Evolutionary conservation across 2,888 invertebrate genomes (phyloP).

Genomic region (Lepidonotus clava): DNA sequence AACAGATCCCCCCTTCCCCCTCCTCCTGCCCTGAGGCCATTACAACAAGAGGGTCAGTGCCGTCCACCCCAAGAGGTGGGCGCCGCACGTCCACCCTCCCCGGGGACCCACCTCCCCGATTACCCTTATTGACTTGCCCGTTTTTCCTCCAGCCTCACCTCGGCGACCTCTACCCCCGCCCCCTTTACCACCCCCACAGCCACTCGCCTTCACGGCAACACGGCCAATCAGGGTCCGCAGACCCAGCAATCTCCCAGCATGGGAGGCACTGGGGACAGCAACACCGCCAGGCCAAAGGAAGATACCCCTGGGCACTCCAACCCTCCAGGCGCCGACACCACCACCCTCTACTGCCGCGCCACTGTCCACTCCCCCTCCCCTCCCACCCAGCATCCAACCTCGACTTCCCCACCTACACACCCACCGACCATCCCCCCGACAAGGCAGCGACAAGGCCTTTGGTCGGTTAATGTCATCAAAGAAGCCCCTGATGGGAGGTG

Average conservation of each 20-base stretch:
- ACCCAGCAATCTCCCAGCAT: neutral
- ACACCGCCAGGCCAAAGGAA: neutral
- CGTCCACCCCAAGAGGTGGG: neutral
- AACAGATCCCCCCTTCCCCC: neutral
- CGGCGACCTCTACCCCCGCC: neutral
- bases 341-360: too few relatives aligned
- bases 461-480: neutral
- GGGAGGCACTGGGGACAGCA: neutral
- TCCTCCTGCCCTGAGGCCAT: neutral
- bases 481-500: neutral
- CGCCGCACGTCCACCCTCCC: neutral
- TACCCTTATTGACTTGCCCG: neutral
- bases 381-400: too few relatives aligned
- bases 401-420: too few relatives aligned
- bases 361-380: too few relatives aligned
- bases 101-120: neutral
- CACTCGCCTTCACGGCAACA: neutral
- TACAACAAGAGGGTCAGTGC: conserved; percentile 10
- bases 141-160: neutral
- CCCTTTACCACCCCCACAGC: neutral
- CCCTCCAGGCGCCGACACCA: too few relatives aligned
- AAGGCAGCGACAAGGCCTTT: too few relatives aligned
- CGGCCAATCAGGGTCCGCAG: neutral
- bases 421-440: too few relatives aligned
- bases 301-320: too few relatives aligned